Conservation (phyloP, 2,797 vertebrate species). For the Pteropus rufus region DNA sequence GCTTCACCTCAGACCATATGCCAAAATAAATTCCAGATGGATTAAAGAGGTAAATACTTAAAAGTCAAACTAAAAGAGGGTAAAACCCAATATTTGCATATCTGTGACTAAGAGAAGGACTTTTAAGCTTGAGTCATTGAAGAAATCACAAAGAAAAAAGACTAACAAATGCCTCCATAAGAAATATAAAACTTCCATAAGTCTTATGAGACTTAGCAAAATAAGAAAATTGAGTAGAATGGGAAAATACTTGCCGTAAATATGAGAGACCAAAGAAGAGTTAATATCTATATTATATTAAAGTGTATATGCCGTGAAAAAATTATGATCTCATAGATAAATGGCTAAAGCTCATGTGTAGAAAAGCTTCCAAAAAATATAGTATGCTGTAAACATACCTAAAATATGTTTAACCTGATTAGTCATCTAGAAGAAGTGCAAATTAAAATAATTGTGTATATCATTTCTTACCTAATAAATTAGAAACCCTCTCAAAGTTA, state of each 20-base stretch:
- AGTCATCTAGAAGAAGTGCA: background rate
- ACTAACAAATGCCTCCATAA: background rate
- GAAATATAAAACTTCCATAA: constrained; percentile 35
- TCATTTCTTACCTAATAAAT: background rate
- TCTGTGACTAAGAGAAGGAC: constrained; percentile 10
- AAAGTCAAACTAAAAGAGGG: constrained; percentile 25
- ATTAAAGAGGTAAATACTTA: constrained; percentile 45
- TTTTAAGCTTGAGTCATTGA: constrained; percentile 33
- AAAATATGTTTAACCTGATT: constrained; percentile 17
- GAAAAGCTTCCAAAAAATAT: constrained; percentile 15
- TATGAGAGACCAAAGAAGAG: background rate
- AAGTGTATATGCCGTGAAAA: background rate
- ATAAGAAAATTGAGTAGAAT: background rate
- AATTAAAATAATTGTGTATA: background rate
- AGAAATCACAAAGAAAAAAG: constrained; percentile 14
- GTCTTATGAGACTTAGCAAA: background rate
- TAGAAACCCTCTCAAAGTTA: background rate
- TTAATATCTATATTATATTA: background rate
- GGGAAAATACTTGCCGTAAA: constrained; percentile 16
- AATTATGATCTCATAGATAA: background rate
- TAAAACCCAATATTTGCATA: background rate
- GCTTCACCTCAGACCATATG: background rate
- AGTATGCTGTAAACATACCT: background rate
- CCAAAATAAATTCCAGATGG: constrained; percentile 53
- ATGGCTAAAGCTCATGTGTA: background rate